These are phyloP conservation scores for Elephas maximus DNA, from an alignment of 2,113 vertebrate species.

Conservation along the genomic window DNA sequence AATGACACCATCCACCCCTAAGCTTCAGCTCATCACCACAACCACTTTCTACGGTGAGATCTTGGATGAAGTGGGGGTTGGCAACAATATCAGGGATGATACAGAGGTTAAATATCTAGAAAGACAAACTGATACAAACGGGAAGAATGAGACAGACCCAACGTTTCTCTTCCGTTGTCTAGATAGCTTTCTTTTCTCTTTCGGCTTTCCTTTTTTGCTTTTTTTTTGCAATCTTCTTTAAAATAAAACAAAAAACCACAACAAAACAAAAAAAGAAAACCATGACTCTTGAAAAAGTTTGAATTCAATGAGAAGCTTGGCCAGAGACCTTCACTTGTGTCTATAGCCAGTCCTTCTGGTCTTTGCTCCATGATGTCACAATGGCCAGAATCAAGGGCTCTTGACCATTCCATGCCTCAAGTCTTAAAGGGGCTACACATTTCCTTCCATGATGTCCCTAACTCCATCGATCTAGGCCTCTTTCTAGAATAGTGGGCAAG, in stretches of 20 bases:
- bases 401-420: neutral
- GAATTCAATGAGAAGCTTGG: neutral
- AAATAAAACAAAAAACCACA: neutral
- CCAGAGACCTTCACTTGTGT: neutral
- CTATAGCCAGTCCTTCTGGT: neutral
- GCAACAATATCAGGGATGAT: constrained; percentile 17
- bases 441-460: neutral
- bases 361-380: constrained; percentile 44
- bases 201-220: neutral
- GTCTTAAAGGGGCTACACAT: constrained; percentile 53
- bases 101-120: neutral
- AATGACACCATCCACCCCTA: neutral
- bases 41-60: neutral
- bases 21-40: neutral
- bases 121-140: constrained; percentile 13
- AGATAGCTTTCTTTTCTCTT: neutral
- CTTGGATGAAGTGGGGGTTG: neutral
- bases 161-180: neutral
- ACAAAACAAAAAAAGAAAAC: constrained; percentile 45
- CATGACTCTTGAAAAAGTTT: constrained; percentile 2
- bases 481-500: neutral
- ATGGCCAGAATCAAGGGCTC: neutral
- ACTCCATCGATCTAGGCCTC: neutral
- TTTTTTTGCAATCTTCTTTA: neutral
- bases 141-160: constrained; percentile 33